Percentiles rank a stretch among this genome's conserved stretches.
Conservation (phyloP, 2,797 vertebrate species). For the Pantherophis alleghaniensis region DNA sequence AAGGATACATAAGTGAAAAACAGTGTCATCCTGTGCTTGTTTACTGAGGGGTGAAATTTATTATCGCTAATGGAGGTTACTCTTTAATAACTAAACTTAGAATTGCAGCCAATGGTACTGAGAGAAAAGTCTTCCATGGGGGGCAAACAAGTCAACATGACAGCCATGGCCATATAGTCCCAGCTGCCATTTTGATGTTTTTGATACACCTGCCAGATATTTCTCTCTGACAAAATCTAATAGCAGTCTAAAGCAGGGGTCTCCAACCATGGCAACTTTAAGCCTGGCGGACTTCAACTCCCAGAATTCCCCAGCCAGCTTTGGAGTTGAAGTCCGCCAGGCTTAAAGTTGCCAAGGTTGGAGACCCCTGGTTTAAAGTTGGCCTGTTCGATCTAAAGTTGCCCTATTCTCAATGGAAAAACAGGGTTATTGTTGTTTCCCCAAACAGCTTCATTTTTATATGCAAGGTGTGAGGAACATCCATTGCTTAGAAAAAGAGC, state of each 20-base stretch:
- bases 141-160: neutral
- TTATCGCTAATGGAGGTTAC: neutral
- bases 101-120: neutral
- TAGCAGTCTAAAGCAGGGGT: neutral
- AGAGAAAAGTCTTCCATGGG: neutral
- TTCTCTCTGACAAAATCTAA: neutral
- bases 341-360: too few species aligned
- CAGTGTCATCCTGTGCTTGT: accelerated
- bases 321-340: too few species aligned
- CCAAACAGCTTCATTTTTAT: neutral
- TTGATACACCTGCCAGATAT: neutral
- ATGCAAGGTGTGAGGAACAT: neutral
- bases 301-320: too few species aligned
- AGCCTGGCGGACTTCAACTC: too few species aligned
- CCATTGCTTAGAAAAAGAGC: neutral
- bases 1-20: neutral
- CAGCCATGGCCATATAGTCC: neutral
- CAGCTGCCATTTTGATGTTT: neutral
- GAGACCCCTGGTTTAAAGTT: neutral
- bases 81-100: neutral
- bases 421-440: neutral
- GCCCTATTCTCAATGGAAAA: neutral
- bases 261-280: too few species aligned
- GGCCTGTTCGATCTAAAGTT: neutral
- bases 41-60: neutral